These are phyloP conservation scores for Phaedon cochleariae DNA, from an alignment of 2,888 invertebrate species.

Conservation along the genomic window DNA sequence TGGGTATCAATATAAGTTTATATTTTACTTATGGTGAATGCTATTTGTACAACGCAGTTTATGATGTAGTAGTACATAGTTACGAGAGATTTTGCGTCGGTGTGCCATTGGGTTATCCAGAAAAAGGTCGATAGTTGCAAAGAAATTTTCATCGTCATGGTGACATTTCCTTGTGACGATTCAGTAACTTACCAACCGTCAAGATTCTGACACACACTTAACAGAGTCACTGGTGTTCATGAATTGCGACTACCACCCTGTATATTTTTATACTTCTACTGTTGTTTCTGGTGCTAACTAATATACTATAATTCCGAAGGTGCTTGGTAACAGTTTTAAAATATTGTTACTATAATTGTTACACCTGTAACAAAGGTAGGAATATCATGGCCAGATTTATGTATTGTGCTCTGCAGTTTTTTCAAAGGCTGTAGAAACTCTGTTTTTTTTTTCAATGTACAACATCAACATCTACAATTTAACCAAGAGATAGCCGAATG, in stretches of 20 bases:
- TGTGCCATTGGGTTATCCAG: conserved; percentile 60
- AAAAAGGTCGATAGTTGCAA: conserved; percentile 13
- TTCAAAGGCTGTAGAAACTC: conserved; percentile 13
- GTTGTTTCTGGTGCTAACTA: conserved; percentile 41
- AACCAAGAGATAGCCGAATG: conserved; percentile 40
- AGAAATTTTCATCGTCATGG: conserved; percentile 23
- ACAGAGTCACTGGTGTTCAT: not conserved
- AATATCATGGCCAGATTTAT: conserved; percentile 15
- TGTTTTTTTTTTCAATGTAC: conserved; percentile 29
- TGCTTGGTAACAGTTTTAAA: conserved; percentile 37
- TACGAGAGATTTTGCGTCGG: conserved; percentile 58
- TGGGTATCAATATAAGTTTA: conserved; percentile 57
- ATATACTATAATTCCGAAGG: conserved; percentile 36
- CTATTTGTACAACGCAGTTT: conserved; percentile 58
- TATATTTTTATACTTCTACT: conserved; percentile 36
- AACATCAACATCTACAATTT: conserved; percentile 51
- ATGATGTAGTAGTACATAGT: conserved; percentile 28
- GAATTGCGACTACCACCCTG: conserved; percentile 24
- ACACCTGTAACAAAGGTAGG: conserved; percentile 38
- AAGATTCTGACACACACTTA: conserved; percentile 2
- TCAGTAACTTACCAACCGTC: not conserved
- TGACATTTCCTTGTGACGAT: not conserved
- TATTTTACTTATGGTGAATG: conserved; percentile 59
- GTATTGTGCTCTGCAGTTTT: conserved; percentile 6
- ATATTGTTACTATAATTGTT: conserved; percentile 37